Evolutionary conservation across 2,888 invertebrate genomes (phyloP).

Genomic region (Apocheima hispidaria): DNA sequence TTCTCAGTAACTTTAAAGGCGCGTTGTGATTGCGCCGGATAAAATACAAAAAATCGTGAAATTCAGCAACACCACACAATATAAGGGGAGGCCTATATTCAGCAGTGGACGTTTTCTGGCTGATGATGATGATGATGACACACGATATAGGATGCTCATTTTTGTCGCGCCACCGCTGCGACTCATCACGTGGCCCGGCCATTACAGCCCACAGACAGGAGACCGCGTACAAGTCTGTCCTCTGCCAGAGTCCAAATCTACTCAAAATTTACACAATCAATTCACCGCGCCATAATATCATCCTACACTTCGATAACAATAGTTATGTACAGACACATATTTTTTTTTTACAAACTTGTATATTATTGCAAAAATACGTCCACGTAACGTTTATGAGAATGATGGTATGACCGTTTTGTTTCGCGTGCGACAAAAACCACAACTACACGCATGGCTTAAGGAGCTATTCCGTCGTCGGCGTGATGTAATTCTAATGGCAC

Average conservation of each 20-base stretch:
- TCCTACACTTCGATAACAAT: no score
- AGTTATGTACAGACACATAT: conserved; percentile 12
- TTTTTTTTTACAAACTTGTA: conserved; percentile 12
- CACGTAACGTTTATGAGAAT: neutral
- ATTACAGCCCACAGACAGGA: neutral
- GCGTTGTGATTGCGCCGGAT: no score
- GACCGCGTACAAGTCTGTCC: neutral
- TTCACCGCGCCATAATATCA: neutral
- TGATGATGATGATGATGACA: no score
- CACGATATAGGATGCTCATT: neutral
- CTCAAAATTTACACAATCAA: conserved; percentile 22
- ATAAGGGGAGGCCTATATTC: no score
- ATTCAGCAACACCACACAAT: no score
- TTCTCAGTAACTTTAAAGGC: no score
- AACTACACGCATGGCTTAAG: no score
- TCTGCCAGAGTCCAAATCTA: conserved; percentile 12
- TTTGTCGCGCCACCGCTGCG: neutral
- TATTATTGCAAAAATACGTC: conserved; percentile 22
- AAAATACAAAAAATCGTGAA: no score
- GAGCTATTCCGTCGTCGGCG: no score
- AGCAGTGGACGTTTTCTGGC: no score
- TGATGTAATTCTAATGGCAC: no score
- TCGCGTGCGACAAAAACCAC: neutral
- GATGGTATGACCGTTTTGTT: neutral
- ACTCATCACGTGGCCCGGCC: neutral